Percentiles rank a stretch among this genome's conserved stretches.
Evolutionary conservation across 2,888 invertebrate species (phyloP).

Genomic region (Zele albiditarsus): DNA sequence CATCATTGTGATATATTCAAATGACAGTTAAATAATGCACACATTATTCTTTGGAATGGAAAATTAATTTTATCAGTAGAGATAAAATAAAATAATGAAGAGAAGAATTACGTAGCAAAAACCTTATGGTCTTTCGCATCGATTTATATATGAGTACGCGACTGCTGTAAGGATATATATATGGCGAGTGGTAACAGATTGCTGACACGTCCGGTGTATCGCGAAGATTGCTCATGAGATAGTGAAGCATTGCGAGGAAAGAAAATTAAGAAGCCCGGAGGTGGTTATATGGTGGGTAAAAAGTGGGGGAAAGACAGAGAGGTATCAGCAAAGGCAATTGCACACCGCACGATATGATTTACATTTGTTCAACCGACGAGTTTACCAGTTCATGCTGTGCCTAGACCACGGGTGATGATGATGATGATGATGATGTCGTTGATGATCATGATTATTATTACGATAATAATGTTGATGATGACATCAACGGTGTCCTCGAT

Average conservation of each 20-base stretch:
- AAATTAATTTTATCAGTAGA: not conserved
- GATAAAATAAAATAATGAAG: not conserved
- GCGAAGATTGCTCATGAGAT: slow-evolving; percentile 52
- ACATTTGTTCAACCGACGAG: slow-evolving; percentile 47
- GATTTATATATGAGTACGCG: not conserved
- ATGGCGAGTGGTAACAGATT: slow-evolving; percentile 54
- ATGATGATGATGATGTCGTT: slow-evolving; percentile 46
- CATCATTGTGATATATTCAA: slow-evolving; percentile 1
- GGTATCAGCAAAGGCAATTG: slow-evolving; percentile 28
- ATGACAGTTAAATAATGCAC: slow-evolving; percentile 4
- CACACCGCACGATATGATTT: slow-evolving; percentile 52
- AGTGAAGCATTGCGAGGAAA: slow-evolving; percentile 35
- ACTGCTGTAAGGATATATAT: slow-evolving; percentile 6
- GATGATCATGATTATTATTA: slow-evolving; percentile 48
- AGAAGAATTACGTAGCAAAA: not conserved
- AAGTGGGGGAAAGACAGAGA: slow-evolving; percentile 17
- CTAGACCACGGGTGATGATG: slow-evolving; percentile 42
- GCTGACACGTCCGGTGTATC: slow-evolving; percentile 56
- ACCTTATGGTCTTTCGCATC: not conserved
- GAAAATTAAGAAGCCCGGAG: slow-evolving; percentile 49
- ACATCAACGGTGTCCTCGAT: slow-evolving; percentile 42
- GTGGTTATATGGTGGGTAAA: slow-evolving; percentile 29
- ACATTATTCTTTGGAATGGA: not conserved
- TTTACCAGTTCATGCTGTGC: slow-evolving; percentile 38
- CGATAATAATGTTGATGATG: slow-evolving; percentile 49